A percentile compares a stretch with the other conserved stretches of the same genome.
phyloP scores from a whole-genome alignment of 2,113 vertebrate species.

The Tylochromis polylepis region DNA sequence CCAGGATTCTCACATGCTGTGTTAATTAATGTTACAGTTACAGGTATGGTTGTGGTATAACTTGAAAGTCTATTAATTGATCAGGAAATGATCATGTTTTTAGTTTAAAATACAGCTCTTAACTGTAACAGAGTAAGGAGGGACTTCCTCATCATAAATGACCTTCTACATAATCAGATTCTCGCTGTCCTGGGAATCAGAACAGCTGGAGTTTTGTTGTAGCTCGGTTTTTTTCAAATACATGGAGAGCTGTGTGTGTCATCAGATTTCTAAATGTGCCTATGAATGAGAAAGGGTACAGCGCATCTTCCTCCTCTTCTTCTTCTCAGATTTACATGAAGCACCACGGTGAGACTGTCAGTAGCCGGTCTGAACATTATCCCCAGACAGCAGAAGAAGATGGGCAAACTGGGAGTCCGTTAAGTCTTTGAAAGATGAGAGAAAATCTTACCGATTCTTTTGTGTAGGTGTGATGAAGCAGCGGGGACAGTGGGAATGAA shows the following conservation, averaged over 20 bases:
- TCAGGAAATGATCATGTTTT: rapidly evolving
- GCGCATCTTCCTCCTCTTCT: not conserved
- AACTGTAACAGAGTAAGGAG: not conserved
- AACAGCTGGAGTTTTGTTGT: not conserved
- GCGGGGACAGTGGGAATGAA: rapidly evolving
- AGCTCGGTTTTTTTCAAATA: not conserved
- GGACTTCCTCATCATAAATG: not conserved
- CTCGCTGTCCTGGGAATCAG: not conserved
- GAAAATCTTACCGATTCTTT: not conserved
- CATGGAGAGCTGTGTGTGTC: not conserved
- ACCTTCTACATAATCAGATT: rapidly evolving
- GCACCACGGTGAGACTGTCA: not conserved
- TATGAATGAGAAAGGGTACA: not conserved
- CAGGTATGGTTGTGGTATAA: not conserved
- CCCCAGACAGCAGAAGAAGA: not conserved
- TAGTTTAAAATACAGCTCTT: not conserved
- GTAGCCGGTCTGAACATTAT: not conserved
- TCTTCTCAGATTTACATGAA: not conserved
- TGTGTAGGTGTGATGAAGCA: not conserved
- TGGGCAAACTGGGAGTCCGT: not conserved
- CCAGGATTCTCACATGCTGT: rapidly evolving
- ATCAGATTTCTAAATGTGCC: not conserved
- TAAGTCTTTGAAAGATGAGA: not conserved
- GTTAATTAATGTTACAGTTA: not conserved
- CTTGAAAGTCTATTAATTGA: not conserved